Percentiles rank a stretch among this genome's conserved stretches.
Conservation (phyloP, 2,888 invertebrate species). For the Platypus cylindrus region DNA sequence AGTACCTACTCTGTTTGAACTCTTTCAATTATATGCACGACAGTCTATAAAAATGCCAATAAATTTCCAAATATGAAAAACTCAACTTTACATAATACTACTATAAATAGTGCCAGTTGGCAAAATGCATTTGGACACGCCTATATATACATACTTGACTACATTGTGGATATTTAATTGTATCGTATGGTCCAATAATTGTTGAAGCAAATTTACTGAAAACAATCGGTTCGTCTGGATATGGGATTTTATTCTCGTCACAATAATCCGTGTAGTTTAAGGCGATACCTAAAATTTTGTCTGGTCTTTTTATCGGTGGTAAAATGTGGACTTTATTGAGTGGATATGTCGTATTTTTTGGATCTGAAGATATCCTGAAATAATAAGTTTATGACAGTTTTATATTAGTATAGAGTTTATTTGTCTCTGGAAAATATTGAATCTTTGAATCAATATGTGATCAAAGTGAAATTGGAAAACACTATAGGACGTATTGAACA, state of each 20-base stretch:
- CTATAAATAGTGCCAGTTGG: too few relatives aligned
- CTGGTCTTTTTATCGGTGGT: constrained; percentile 62
- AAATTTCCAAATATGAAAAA: too few relatives aligned
- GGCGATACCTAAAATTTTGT: constrained; percentile 74
- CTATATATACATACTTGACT: constrained; percentile 51
- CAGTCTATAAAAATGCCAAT: too few relatives aligned
- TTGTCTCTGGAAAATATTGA: too few relatives aligned
- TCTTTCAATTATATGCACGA: too few relatives aligned
- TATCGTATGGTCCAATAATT: constrained; percentile 56
- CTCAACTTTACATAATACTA: too few relatives aligned
- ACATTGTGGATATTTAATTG: constrained; percentile 45
- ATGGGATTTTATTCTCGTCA: constrained; percentile 57
- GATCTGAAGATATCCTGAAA: constrained; percentile 37
- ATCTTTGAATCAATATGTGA: too few relatives aligned
- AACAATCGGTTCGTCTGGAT: constrained; percentile 63
- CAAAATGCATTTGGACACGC: too few relatives aligned
- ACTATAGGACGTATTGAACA: too few relatives aligned
- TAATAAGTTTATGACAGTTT: constrained; percentile 4
- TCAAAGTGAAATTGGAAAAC: too few relatives aligned
- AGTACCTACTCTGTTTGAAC: too few relatives aligned
- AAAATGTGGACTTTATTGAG: constrained; percentile 43
- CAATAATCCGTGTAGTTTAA: constrained; percentile 76
- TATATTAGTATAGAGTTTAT: too few relatives aligned
- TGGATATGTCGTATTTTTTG: constrained; percentile 33
- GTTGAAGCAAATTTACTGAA: constrained; percentile 74